Evolutionary conservation across 1,140 invertebrate species (phyloP).

Genomic region (Nasonia vitripennis): DNA sequence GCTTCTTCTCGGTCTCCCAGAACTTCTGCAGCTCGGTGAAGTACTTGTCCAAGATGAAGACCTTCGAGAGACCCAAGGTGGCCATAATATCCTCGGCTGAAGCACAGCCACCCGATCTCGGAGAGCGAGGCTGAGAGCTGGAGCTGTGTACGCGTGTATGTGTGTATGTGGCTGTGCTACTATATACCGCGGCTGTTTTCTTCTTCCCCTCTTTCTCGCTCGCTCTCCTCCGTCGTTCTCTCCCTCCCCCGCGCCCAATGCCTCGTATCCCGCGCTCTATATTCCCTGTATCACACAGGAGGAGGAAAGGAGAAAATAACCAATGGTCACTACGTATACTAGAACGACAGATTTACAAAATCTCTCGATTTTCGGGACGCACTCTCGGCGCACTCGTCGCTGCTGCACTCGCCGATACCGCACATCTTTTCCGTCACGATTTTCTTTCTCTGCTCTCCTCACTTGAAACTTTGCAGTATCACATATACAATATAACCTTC

Average conservation of each 20-base stretch:
- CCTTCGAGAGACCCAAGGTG: slow-evolving; percentile 94
- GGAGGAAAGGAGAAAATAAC: too few relatives aligned
- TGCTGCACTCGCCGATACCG: slow-evolving; percentile 62
- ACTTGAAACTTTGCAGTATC: not conserved
- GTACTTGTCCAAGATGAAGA: slow-evolving; percentile 98
- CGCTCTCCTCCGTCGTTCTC: not conserved
- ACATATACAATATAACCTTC: too few relatives aligned
- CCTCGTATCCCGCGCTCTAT: not conserved
- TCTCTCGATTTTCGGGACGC: not conserved
- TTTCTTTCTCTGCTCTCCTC: not conserved
- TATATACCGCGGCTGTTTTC: not conserved
- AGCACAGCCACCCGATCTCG: not conserved
- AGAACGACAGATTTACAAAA: not conserved
- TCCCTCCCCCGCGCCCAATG: not conserved
- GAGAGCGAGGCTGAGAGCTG: not conserved
- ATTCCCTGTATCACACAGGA: not conserved
- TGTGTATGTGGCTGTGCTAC: not conserved
- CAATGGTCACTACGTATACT: too few relatives aligned
- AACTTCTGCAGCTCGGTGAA: slow-evolving; percentile 97
- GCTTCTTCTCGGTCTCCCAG: slow-evolving; percentile 96
- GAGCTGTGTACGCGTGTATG: not conserved
- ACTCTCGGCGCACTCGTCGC: slow-evolving; percentile 62
- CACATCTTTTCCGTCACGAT: slow-evolving; percentile 61
- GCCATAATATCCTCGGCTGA: slow-evolving; percentile 79
- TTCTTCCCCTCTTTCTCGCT: slow-evolving; percentile 1